Evolutionary conservation across 2,797 vertebrate genomes (phyloP).

Genomic region (Halcyon smyrnensis): DNA sequence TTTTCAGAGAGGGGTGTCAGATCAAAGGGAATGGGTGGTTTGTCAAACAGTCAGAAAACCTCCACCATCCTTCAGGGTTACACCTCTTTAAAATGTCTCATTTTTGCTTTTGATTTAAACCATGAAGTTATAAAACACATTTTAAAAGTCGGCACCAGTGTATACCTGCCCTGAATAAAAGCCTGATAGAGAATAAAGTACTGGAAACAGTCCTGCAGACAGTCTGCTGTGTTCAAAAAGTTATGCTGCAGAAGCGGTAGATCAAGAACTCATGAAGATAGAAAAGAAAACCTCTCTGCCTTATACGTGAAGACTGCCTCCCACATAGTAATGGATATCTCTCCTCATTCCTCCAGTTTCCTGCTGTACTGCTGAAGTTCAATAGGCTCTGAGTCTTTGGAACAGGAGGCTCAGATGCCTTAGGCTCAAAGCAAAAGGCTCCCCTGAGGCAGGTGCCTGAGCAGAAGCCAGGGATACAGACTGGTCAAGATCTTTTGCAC

Average conservation of each 20-base stretch:
- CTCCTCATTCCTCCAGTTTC: background rate
- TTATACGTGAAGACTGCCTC: rapidly evolving
- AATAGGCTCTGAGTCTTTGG: background rate
- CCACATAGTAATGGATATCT: rapidly evolving
- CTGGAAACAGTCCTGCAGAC: background rate
- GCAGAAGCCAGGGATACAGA: background rate
- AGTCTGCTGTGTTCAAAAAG: background rate
- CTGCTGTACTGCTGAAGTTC: background rate
- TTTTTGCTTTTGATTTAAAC: background rate
- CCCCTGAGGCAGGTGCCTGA: background rate
- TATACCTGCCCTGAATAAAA: background rate
- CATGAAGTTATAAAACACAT: background rate
- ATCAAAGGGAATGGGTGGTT: background rate
- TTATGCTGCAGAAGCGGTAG: background rate
- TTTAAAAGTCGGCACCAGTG: background rate
- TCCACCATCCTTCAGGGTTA: background rate
- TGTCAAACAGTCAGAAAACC: background rate
- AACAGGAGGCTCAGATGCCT: background rate
- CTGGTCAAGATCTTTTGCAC: background rate
- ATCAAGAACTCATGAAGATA: background rate
- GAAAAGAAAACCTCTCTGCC: background rate
- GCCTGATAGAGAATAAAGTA: background rate
- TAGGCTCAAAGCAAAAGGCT: background rate
- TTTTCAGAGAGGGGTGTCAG: background rate
- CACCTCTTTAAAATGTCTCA: background rate